Evolutionary conservation across 1,140 invertebrate genomes (phyloP).

Genomic region (Scaptomyza pallida): DNA sequence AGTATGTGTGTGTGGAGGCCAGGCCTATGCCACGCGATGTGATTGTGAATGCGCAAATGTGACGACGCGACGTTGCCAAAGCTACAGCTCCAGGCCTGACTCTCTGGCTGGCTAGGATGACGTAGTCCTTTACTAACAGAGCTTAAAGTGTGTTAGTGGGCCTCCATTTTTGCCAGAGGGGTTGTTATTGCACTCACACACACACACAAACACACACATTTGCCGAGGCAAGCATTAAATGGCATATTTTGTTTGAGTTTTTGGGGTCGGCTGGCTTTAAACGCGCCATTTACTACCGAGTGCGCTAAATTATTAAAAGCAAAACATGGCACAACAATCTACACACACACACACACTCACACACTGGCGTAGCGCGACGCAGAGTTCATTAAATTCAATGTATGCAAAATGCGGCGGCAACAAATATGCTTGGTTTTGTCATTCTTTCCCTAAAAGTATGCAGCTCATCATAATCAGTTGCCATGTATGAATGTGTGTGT

Average conservation of each 20-base stretch:
- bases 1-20: conserved; percentile 45
- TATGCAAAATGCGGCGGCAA: conserved; percentile 74
- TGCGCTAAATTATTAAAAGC: conserved; percentile 76
- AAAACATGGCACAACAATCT: conserved; percentile 50
- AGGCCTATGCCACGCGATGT: conserved; percentile 75
- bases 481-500: conserved; percentile 35
- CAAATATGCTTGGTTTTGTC: conserved; percentile 54
- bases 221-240: conserved; percentile 66
- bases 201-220: conserved; percentile 37
- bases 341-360: conserved; percentile 33
- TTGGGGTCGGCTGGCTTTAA: conserved; percentile 78
- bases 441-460: conserved; percentile 52
- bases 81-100: conserved; percentile 47
- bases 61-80: conserved; percentile 63
- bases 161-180: conserved; percentile 52
- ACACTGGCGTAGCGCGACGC: conserved; percentile 1
- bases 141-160: conserved; percentile 71
- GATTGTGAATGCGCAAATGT: conserved; percentile 80
- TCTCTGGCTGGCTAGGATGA: conserved; percentile 67
- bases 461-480: conserved; percentile 71
- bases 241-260: conserved; percentile 62
- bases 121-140: conserved; percentile 69
- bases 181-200: conserved; percentile 60
- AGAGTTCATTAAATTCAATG: conserved; percentile 73
- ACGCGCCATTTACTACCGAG: conserved; percentile 71